Base-by-base conservation (phyloP, 1,140 invertebrate species). In the Calosoma granatense region DNA sequence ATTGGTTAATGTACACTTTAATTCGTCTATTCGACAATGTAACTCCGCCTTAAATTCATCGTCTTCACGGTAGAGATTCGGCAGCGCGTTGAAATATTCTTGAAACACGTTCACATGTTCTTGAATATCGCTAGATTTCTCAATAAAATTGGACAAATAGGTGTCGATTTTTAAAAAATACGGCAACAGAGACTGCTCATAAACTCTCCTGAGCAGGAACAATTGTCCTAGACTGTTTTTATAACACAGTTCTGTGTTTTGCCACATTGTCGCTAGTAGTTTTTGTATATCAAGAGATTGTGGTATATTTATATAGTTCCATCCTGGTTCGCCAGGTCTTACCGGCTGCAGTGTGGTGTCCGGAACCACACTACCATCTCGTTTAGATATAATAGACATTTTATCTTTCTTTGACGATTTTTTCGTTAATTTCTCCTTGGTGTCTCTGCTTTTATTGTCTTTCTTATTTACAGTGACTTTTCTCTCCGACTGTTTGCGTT, bases 41-140 rank as follows among this genome's bases (percentile, higher is more conserved):
- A 78, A 52, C 57, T 78, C 76, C 1, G 63, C 62, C 53, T 75
- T 76, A 9, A 74, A 63, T 19, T 78, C 72, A 57, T 68, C 63
- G 56, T 80, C 71, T 51, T 73, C 65, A 0, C 79, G 67, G 61
- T 77, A 74, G 60, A 81, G 75, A 51, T 74, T 67, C 58, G 78
- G 74, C 59, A 82, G 72, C 15, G 73, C 67, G 66, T 82, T 82
- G 60, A 78, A 82, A 1, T 71, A 65, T n/a, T 64, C 68, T 60
- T 80, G 79, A 63, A 82, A 82, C 15, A 67, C 59, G 17, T 64
- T 60, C 2, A 82, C 65, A 53, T 79, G 63, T 39, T 75, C 71
- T 65, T 80, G 79, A 64, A 77, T 80, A 9, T 63, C 56, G 22
- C 79, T 79, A 0, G 79, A 77, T 54, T 75, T 60, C 1, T 68